phyloP scores from a whole-genome alignment of 2,113 vertebrate species.

The Pachycephala philippinensis region DNA sequence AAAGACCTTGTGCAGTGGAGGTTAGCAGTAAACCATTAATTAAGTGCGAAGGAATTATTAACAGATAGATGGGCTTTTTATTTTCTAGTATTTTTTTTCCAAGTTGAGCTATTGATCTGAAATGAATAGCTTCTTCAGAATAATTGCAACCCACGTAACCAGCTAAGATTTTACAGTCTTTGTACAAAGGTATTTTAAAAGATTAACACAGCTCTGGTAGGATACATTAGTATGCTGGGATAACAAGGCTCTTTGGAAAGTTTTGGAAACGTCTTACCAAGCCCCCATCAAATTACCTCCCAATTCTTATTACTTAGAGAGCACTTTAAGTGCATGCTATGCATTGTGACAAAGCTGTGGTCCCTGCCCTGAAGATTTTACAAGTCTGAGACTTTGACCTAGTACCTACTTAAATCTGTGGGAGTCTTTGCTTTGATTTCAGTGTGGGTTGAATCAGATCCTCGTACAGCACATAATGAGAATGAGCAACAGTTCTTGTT shows the following conservation, averaged over 20 bases:
- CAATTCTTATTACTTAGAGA: constrained; percentile 16
- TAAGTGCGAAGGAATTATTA: not conserved
- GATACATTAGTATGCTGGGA: not conserved
- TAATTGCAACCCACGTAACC: not conserved
- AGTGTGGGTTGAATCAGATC: not conserved
- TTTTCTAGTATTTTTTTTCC: not conserved
- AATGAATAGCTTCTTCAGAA: not conserved
- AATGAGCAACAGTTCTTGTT: not conserved
- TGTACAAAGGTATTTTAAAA: not conserved
- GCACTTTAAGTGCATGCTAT: not conserved
- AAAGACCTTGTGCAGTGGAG: not conserved
- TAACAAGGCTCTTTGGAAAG: not conserved
- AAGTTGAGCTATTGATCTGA: not conserved
- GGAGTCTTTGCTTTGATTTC: constrained; percentile 21
- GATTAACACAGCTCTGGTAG: not conserved
- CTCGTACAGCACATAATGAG: not conserved
- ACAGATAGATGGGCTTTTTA: not conserved
- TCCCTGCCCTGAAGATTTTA: constrained; percentile 28
- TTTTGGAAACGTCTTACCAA: not conserved
- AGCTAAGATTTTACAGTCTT: not conserved
- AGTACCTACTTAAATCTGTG: constrained; percentile 27
- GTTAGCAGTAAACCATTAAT: not conserved
- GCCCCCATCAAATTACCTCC: not conserved
- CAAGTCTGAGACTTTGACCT: not conserved
- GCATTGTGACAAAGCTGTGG: not conserved